A percentile compares a stretch with the other conserved stretches of the same genome.
These are phyloP conservation scores for Hyperoplus lanceolatus DNA, from an alignment of 2,797 vertebrate genomes.

Conservation along the genomic window DNA sequence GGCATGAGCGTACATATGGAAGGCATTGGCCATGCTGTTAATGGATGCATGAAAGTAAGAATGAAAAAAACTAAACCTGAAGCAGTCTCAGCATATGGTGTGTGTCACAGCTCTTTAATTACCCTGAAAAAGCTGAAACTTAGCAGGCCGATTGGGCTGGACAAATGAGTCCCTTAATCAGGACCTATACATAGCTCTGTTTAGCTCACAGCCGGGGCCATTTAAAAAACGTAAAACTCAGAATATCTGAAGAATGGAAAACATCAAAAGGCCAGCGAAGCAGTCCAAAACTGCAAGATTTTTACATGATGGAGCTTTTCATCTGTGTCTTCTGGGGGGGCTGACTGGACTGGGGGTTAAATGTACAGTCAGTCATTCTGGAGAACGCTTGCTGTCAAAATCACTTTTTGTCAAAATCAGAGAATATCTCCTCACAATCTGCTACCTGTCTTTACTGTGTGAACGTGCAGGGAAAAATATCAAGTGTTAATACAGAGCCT, in stretches of 20 bases:
- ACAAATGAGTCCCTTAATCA: constrained; percentile 73
- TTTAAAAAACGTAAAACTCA: constrained; percentile 1
- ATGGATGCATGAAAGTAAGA: constrained; percentile 70
- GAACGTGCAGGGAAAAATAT: too few species aligned
- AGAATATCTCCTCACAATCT: too few species aligned
- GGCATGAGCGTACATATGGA: constrained; percentile 67
- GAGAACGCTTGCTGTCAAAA: too few species aligned
- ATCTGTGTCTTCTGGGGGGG: background rate
- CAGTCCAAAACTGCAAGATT: background rate
- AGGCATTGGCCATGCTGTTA: constrained; percentile 60
- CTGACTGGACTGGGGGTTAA: too few species aligned
- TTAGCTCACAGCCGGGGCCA: constrained; percentile 32
- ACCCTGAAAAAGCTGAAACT: constrained; percentile 70
- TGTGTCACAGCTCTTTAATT: constrained; percentile 66
- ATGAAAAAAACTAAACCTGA: constrained; percentile 43
- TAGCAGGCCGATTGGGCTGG: constrained; percentile 62
- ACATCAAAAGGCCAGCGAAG: background rate
- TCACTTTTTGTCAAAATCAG: too few species aligned
- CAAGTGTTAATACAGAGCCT: too few species aligned
- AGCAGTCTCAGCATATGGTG: constrained; percentile 39
- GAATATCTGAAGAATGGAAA: background rate
- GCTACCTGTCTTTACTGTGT: too few species aligned
- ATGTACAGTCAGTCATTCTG: too few species aligned
- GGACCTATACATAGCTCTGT: constrained; percentile 53
- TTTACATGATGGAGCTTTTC: background rate